A percentile compares a stretch with the other conserved stretches of the same genome.
These are phyloP conservation scores for Operophtera brumata DNA, from an alignment of 2,888 invertebrate genomes.

Conservation along the genomic window DNA sequence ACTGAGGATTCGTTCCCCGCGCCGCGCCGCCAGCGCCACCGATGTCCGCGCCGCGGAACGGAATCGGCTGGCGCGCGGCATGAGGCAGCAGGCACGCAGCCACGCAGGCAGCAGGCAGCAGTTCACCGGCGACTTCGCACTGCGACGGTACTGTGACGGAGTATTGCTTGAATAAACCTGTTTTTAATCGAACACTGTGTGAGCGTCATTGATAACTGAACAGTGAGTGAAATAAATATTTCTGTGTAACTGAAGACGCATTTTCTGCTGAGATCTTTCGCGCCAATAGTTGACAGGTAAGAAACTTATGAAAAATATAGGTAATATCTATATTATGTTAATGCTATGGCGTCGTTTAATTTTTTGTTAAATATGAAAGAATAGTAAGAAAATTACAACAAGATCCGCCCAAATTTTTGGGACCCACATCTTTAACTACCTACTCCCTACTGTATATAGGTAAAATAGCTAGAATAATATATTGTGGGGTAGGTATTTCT, in stretches of 20 bases:
- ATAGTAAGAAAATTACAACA: background rate
- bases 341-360: too few relatives aligned
- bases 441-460: too few relatives aligned
- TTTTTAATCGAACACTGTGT: constrained; percentile 23
- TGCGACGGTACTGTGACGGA: constrained; percentile 69
- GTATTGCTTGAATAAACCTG: constrained; percentile 33
- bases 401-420: too few relatives aligned
- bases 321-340: too few relatives aligned
- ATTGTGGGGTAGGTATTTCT: too few relatives aligned
- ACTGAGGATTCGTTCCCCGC: too few relatives aligned
- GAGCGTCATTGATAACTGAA: constrained; percentile 31
- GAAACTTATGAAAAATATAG: constrained; percentile 29
- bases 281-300: constrained; percentile 66
- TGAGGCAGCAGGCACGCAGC: background rate
- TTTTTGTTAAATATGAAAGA: too few relatives aligned
- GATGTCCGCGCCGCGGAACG: background rate
- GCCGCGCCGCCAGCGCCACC: too few relatives aligned
- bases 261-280: constrained; percentile 50
- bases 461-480: too few relatives aligned
- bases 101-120: constrained; percentile 36
- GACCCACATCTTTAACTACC: too few relatives aligned
- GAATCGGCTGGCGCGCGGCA: background rate
- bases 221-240: constrained; percentile 39
- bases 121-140: constrained; percentile 67
- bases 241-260: constrained; percentile 48